Evolutionary conservation across 2,888 invertebrate genomes (phyloP).

Genomic region (Cephus spinipes): DNA sequence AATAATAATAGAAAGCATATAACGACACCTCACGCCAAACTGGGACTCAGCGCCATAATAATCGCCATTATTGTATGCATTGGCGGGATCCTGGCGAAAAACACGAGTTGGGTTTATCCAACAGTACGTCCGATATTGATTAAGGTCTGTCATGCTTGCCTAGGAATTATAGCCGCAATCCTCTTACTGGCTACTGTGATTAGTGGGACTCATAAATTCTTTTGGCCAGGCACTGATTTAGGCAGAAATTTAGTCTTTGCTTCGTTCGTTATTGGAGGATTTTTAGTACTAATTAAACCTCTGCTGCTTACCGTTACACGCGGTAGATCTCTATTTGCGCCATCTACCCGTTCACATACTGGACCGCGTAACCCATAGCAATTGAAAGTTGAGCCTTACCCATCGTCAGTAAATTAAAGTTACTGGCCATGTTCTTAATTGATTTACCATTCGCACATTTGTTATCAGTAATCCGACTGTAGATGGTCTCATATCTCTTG

Average conservation of each 20-base stretch:
- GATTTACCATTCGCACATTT: too few species aligned
- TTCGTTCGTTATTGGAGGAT: slow-evolving; percentile 50
- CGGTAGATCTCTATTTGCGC: slow-evolving; percentile 42
- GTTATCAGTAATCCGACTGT: too few species aligned
- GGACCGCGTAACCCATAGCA: too few species aligned
- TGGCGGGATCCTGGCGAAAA: slow-evolving; percentile 55
- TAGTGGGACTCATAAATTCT: slow-evolving; percentile 51
- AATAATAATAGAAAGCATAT: slow-evolving; percentile 41
- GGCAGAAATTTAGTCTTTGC: slow-evolving; percentile 49
- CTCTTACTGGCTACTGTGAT: slow-evolving; percentile 54
- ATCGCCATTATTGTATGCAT: slow-evolving; percentile 37
- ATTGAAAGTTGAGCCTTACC: too few species aligned
- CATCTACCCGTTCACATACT: background rate
- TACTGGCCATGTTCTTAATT: too few species aligned
- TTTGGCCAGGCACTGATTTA: slow-evolving; percentile 44
- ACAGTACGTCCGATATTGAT: slow-evolving; percentile 50
- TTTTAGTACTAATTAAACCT: slow-evolving; percentile 55
- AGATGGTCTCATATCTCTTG: too few species aligned
- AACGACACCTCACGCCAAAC: slow-evolving; percentile 46
- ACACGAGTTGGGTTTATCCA: slow-evolving; percentile 56
- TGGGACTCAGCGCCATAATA: slow-evolving; percentile 53
- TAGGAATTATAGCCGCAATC: slow-evolving; percentile 50
- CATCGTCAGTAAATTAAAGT: too few species aligned
- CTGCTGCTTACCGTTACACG: slow-evolving; percentile 51
- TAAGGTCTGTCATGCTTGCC: slow-evolving; percentile 55